Percentiles rank a stretch among this genome's conserved stretches.
phyloP scores from a whole-genome alignment of 2,113 vertebrate genomes.

The Macheiramphus alcinus region DNA sequence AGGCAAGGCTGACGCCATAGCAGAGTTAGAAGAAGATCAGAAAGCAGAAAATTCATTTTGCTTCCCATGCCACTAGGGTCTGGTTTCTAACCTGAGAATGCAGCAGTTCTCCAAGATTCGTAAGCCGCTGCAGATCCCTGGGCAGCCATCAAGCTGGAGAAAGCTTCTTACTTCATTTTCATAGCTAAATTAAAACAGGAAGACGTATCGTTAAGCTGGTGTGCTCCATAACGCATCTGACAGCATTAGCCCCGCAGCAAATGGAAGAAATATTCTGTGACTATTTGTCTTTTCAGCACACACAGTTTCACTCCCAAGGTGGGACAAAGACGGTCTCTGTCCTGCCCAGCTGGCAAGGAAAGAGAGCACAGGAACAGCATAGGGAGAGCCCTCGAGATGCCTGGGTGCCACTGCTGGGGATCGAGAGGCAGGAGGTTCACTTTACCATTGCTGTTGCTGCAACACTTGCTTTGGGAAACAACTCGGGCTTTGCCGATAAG shows the following conservation, averaged over 20 bases:
- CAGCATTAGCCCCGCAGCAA: neutral
- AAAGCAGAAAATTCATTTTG: neutral
- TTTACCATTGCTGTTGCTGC: neutral
- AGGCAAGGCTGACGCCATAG: neutral
- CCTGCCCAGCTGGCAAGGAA: neutral
- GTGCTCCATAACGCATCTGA: neutral
- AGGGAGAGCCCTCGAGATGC: neutral
- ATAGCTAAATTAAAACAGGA: conserved; percentile 43
- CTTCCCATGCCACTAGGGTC: neutral
- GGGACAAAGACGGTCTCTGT: neutral
- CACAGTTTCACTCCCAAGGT: neutral
- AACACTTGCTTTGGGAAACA: neutral
- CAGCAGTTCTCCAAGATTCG: conserved; percentile 19
- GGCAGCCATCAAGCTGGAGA: neutral
- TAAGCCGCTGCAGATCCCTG: neutral
- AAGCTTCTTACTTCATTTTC: neutral
- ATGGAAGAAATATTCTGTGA: neutral
- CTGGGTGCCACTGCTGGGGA: neutral
- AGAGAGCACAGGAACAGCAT: neutral
- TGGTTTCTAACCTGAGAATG: conserved; percentile 43
- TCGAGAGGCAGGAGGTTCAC: neutral
- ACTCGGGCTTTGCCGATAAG: accelerated
- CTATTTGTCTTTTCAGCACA: neutral
- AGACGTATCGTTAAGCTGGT: neutral
- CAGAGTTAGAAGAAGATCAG: neutral